Conservation (phyloP, 2,888 invertebrate species). For the Sphaerophoria rueppellii region DNA sequence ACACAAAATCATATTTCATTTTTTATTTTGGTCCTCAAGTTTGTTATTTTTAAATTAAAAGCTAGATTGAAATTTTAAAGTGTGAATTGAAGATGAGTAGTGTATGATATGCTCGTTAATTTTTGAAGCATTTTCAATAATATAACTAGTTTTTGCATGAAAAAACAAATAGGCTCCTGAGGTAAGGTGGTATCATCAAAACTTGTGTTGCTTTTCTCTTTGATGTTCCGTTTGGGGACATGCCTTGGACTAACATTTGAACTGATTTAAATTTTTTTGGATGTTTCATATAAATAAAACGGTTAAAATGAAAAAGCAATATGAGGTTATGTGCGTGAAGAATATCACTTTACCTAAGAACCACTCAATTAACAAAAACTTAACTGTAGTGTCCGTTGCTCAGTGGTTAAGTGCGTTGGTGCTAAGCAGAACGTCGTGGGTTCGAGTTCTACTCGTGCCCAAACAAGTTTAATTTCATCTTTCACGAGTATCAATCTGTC, state of each 20-base stretch:
- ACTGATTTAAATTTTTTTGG: neutral
- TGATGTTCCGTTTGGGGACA: neutral
- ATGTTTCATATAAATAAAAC: too few species aligned
- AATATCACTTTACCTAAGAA: too few species aligned
- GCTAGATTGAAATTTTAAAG: neutral
- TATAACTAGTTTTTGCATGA: constrained; percentile 2
- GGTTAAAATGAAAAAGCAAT: too few species aligned
- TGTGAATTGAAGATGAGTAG: constrained; percentile 7
- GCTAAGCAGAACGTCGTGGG: too few species aligned
- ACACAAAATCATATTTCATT: too few species aligned
- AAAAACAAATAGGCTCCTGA: constrained; percentile 29
- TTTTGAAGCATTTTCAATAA: neutral
- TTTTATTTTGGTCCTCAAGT: constrained; percentile 6
- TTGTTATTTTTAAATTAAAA: constrained; percentile 45
- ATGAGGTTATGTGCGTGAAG: too few species aligned
- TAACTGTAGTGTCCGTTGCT: too few species aligned
- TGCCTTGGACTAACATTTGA: constrained; percentile 3
- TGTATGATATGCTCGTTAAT: neutral
- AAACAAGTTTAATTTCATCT: too few species aligned
- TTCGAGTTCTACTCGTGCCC: too few species aligned
- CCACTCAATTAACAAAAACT: too few species aligned
- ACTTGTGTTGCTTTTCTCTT: neutral
- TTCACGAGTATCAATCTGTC: too few species aligned
- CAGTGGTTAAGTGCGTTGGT: too few species aligned
- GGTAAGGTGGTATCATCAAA: neutral